Conservation (phyloP, 2,797 vertebrate genomes). For the Heterohyrax brucei region DNA sequence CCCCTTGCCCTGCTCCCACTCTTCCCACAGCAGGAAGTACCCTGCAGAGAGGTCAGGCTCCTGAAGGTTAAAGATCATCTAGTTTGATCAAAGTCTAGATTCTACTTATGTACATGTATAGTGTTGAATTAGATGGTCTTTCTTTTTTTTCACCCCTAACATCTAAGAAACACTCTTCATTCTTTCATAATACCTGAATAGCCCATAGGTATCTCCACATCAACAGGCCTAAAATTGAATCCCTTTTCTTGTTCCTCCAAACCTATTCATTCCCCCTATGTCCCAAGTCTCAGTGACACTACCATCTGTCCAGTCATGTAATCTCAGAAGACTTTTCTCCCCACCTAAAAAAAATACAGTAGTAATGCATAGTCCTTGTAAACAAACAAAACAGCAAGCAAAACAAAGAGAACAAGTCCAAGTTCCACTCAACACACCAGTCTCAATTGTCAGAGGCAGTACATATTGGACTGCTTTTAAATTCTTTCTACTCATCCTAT, state of each 20-base stretch:
- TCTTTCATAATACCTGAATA: conserved; percentile 1
- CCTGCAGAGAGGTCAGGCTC: no score
- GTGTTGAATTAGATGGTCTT: neutral
- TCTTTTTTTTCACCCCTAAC: conserved; percentile 25
- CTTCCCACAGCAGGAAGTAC: neutral
- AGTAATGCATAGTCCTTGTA: neutral
- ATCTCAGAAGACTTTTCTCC: neutral
- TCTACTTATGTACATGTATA: neutral
- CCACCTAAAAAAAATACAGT: neutral
- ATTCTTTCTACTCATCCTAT: neutral
- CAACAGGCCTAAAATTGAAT: conserved; percentile 1
- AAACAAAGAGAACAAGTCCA: neutral
- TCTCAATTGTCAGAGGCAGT: neutral
- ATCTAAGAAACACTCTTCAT: neutral
- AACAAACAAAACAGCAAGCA: neutral
- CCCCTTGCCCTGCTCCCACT: neutral
- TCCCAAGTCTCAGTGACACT: neutral
- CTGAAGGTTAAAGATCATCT: neutral
- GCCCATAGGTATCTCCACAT: neutral
- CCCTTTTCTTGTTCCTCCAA: neutral
- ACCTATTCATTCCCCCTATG: neutral
- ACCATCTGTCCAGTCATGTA: neutral
- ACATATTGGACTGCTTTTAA: neutral
- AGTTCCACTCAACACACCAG: neutral
- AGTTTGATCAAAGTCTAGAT: neutral